Percentiles rank a stretch among this genome's conserved stretches.
phyloP scores from a whole-genome alignment of 2,888 invertebrate species.

The Aromia moschata region DNA sequence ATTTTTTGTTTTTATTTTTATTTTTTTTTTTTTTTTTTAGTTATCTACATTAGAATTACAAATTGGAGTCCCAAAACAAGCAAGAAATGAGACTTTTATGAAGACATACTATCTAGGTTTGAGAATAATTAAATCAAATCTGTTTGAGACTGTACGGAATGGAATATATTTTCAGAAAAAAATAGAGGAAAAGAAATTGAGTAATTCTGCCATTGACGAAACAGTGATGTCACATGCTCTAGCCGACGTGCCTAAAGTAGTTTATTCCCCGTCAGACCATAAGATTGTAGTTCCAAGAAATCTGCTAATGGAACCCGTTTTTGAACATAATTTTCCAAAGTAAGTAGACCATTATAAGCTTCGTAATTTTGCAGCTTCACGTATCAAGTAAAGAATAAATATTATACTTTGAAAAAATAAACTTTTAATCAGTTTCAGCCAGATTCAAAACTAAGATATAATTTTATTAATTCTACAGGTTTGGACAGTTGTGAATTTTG shows the following conservation, averaged over 20 bases:
- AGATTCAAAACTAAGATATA: no score
- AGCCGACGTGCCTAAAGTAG: constrained; percentile 49
- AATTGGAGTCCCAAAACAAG: constrained; percentile 62
- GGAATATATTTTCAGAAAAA: constrained; percentile 62
- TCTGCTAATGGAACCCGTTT: constrained; percentile 60
- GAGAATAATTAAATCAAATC: constrained; percentile 64
- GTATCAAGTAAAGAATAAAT: no score
- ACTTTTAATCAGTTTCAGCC: no score
- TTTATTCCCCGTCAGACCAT: constrained; percentile 63
- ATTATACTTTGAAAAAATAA: no score
- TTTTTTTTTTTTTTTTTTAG: constrained; percentile 53
- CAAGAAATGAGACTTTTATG: constrained; percentile 55
- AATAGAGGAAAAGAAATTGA: constrained; percentile 59
- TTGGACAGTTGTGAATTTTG: no score
- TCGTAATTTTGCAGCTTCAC: no score
- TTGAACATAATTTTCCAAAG: constrained; percentile 62
- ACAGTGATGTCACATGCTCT: constrained; percentile 43
- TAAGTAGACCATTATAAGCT: constrained; percentile 55
- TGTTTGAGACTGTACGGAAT: constrained; percentile 65
- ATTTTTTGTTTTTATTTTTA: not conserved
- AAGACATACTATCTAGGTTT: constrained; percentile 61
- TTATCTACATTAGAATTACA: constrained; percentile 61
- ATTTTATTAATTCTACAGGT: no score
- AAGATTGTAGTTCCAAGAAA: constrained; percentile 64
- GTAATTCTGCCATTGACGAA: constrained; percentile 57